These are phyloP conservation scores for Fragariocoptes setiger DNA, from an alignment of 1,140 invertebrate genomes.

Conservation along the genomic window DNA sequence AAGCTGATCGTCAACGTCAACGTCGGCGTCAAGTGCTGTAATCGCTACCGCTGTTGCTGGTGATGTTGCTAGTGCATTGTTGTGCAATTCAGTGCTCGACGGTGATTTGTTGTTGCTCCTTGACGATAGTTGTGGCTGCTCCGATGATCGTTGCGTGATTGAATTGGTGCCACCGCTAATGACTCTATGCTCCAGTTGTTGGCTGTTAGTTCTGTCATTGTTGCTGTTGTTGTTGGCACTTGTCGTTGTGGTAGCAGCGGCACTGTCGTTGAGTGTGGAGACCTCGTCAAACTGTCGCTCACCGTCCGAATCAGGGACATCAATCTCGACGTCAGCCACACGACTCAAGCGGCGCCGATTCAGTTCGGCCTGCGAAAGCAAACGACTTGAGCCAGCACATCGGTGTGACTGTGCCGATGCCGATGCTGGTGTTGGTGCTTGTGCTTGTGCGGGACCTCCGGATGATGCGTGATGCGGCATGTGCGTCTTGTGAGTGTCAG, in stretches of 20 bases:
- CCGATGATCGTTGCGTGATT: no score
- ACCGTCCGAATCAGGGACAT: background rate
- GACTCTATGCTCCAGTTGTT: background rate
- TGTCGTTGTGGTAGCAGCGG: background rate
- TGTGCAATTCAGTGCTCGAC: background rate
- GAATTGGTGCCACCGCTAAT: background rate
- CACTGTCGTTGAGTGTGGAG: background rate
- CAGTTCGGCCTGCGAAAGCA: no score
- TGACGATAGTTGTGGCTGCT: background rate
- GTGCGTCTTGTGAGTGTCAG: background rate
- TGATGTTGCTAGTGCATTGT: background rate
- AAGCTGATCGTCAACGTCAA: background rate
- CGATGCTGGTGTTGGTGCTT: no score
- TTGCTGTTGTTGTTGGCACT: background rate
- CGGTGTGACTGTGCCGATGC: no score
- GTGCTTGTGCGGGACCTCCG: no score
- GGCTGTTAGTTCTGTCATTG: background rate
- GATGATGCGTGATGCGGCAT: background rate
- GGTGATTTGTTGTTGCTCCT: background rate
- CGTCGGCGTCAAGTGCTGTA: background rate
- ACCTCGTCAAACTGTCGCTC: background rate
- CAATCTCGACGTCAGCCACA: background rate
- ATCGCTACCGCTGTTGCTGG: background rate
- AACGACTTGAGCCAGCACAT: no score
- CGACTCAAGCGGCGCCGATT: no score